These are phyloP conservation scores for Agelastica alni DNA, from an alignment of 2,888 invertebrate genomes.

Conservation along the genomic window DNA sequence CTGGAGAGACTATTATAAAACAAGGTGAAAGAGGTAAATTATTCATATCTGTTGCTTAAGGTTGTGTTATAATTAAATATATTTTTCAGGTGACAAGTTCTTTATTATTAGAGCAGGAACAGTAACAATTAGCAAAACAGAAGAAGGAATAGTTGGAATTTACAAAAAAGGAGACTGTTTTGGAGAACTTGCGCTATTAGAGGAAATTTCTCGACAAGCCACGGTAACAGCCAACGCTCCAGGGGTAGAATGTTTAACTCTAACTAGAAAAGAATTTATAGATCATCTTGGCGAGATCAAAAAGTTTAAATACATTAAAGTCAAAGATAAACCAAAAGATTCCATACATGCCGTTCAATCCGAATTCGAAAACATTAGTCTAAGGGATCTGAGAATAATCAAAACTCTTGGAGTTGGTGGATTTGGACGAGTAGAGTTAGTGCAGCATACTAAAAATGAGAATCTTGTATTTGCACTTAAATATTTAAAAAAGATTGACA, in stretches of 20 bases:
- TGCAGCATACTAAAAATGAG: conserved; percentile 60
- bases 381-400: conserved; percentile 79
- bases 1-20: conserved; percentile 77
- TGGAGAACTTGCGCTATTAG: conserved; percentile 84
- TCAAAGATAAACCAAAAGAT: conserved; percentile 29
- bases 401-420: conserved; percentile 92
- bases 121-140: conserved; percentile 73
- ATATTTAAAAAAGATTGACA: conserved; percentile 86
- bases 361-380: conserved; percentile 70
- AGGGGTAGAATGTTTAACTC: conserved; percentile 83
- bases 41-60: neutral
- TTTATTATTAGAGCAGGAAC: conserved; percentile 87
- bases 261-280: conserved; percentile 79
- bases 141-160: conserved; percentile 64
- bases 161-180: conserved; percentile 82
- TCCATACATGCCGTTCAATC: conserved; percentile 26
- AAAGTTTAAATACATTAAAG: conserved; percentile 57
- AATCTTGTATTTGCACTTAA: conserved; percentile 78
- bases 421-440: conserved; percentile 45
- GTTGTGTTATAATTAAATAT: too few relatives aligned
- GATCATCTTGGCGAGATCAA: conserved; percentile 82
- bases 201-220: conserved; percentile 84
- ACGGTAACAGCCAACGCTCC: conserved; percentile 86
- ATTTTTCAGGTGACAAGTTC: conserved; percentile 76
- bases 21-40: conserved; percentile 74